A percentile compares a stretch with the other conserved stretches of the same genome.
Conservation (phyloP, 1,140 invertebrate species). For the Gryon sp. region DNA sequence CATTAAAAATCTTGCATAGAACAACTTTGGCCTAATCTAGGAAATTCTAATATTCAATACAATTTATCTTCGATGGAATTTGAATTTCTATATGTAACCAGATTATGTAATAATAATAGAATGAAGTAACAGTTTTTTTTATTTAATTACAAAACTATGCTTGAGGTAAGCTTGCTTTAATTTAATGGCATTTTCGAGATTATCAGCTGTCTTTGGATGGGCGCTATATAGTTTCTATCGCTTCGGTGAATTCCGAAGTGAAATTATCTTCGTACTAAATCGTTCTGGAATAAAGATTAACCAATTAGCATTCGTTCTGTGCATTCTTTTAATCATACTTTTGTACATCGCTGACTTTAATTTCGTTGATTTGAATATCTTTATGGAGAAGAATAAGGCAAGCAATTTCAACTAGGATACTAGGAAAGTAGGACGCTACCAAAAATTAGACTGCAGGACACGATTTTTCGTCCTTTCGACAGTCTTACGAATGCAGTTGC, state of each 20-base stretch:
- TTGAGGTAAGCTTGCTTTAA: no score
- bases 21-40: no score
- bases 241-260: slow-evolving; percentile 47
- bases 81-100: no score
- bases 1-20: no score
- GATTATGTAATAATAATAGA: no score
- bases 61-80: no score
- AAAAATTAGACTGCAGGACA: slow-evolving; percentile 38
- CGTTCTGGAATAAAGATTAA: slow-evolving; percentile 57
- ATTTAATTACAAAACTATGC: no score
- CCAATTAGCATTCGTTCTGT: slow-evolving; percentile 58
- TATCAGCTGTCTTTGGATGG: slow-evolving; percentile 46
- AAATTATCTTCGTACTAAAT: slow-evolving; percentile 53
- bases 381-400: slow-evolving; percentile 12
- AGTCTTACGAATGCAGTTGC: slow-evolving; percentile 4
- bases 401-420: slow-evolving; percentile 29
- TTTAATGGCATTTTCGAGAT: slow-evolving; percentile 63
- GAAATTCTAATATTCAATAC: no score
- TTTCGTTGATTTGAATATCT: slow-evolving; percentile 59
- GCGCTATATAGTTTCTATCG: slow-evolving; percentile 46
- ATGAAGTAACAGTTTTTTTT: no score
- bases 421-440: slow-evolving; percentile 37
- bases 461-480: slow-evolving; percentile 29
- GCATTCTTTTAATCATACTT: slow-evolving; percentile 62
- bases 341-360: slow-evolving; percentile 44